Evolutionary conservation across 1,140 invertebrate species (phyloP).

Genomic region (Apis florea): DNA sequence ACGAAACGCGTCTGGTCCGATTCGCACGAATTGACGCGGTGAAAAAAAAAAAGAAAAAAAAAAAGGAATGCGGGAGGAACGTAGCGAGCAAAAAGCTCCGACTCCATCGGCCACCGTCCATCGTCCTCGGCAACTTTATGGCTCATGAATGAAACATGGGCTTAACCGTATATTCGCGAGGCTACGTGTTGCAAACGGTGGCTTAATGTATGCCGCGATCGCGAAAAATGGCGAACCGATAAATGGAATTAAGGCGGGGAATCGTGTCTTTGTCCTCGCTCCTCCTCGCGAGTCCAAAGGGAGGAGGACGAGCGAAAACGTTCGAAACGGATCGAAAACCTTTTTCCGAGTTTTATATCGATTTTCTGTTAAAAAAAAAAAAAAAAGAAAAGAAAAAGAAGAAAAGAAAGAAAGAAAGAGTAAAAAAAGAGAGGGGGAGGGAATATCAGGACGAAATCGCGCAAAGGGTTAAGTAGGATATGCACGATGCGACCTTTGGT

Average conservation of each 20-base stretch:
- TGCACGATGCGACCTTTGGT: slow-evolving; percentile 43
- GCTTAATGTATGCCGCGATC: slow-evolving; percentile 68
- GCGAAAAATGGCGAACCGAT: slow-evolving; percentile 69
- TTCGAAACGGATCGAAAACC: slow-evolving; percentile 13
- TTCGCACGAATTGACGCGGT: slow-evolving; percentile 25
- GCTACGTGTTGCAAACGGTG: slow-evolving; percentile 69
- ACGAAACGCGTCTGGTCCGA: background rate
- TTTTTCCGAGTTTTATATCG: too few species aligned
- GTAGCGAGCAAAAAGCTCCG: slow-evolving; percentile 33
- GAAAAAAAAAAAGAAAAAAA: background rate
- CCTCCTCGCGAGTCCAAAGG: slow-evolving; percentile 2
- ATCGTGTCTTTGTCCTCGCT: slow-evolving; percentile 42
- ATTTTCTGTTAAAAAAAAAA: too few species aligned
- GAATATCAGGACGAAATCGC: slow-evolving; percentile 37
- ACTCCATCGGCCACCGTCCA: slow-evolving; percentile 8
- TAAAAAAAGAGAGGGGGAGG: too few species aligned
- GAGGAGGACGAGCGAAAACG: slow-evolving; percentile 15
- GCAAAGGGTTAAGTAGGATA: slow-evolving; percentile 30
- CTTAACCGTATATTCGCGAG: slow-evolving; percentile 69
- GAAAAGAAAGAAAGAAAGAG: too few species aligned
- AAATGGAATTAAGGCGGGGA: slow-evolving; percentile 68
- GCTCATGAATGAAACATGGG: slow-evolving; percentile 78
- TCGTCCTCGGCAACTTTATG: slow-evolving; percentile 71
- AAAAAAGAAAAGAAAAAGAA: too few species aligned
- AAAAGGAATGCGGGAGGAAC: slow-evolving; percentile 46